Conservation (phyloP, 1,140 invertebrate species). For the Drosophila nebulosa region DNA sequence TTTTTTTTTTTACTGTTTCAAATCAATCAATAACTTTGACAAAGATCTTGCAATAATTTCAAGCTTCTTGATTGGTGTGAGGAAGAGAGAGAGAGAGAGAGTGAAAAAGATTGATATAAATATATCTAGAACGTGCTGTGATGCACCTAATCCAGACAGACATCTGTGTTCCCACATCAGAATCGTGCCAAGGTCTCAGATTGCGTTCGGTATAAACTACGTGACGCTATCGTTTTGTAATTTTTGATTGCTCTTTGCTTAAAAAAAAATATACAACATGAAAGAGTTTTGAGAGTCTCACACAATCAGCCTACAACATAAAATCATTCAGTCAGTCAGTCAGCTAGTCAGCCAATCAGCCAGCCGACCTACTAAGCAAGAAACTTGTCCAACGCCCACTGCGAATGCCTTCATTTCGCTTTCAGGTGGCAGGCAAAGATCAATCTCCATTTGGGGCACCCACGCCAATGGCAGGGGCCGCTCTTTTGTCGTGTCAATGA, state of each 20-base stretch:
- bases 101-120: no score
- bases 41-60: no score
- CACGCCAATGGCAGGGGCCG: slow-evolving; percentile 20
- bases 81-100: no score
- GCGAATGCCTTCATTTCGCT: slow-evolving; percentile 40
- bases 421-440: slow-evolving; percentile 21
- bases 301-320: slow-evolving; percentile 48
- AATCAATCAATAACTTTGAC: background rate
- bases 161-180: slow-evolving; percentile 53
- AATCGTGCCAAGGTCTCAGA: slow-evolving; percentile 76
- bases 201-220: slow-evolving; percentile 70
- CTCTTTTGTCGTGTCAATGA: slow-evolving; percentile 6
- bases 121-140: background rate
- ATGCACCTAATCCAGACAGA: slow-evolving; percentile 40
- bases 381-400: slow-evolving; percentile 46
- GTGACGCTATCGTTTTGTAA: slow-evolving; percentile 64
- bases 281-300: slow-evolving; percentile 15
- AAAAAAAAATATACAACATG: slow-evolving; percentile 24
- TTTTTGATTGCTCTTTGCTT: slow-evolving; percentile 52
- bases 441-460: slow-evolving; percentile 2
- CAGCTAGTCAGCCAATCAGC: background rate
- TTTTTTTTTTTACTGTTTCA: background rate
- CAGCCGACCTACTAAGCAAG: slow-evolving; percentile 38
- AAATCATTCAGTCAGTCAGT: background rate
- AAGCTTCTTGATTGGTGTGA: no score